Percentiles rank a stretch among this genome's conserved stretches.
phyloP scores from a whole-genome alignment of 2,113 vertebrate species.

The Apaloderma vittatum region DNA sequence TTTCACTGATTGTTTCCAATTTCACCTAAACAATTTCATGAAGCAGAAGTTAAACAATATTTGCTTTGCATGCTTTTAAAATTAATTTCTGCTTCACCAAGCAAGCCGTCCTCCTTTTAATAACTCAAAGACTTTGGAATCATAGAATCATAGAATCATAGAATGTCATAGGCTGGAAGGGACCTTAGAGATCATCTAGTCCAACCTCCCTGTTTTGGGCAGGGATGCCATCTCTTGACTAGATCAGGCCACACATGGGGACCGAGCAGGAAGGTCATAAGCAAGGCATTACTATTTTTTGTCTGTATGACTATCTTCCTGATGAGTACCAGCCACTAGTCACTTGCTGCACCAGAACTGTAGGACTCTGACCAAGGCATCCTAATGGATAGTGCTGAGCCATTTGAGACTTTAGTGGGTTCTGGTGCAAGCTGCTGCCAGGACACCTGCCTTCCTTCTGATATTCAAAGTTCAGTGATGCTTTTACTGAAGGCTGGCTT shows the following conservation, averaged over 20 bases:
- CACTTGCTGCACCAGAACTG: not conserved
- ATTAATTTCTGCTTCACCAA: not conserved
- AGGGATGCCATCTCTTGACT: no score
- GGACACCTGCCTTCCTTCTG: not conserved
- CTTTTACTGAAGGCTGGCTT: not conserved
- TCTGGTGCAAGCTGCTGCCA: not conserved
- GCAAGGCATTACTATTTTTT: no score
- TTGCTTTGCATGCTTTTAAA: not conserved
- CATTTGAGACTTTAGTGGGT: not conserved
- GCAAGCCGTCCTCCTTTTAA: not conserved
- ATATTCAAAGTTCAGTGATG: not conserved
- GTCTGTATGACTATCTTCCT: not conserved
- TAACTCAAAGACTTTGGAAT: not conserved
- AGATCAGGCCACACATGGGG: no score
- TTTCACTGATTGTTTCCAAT: not conserved
- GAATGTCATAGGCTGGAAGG: no score
- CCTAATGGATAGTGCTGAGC: not conserved
- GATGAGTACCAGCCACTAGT: not conserved
- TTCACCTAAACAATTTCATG: not conserved
- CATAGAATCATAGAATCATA: no score
- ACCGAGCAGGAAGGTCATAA: no score
- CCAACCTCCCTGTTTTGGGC: no score
- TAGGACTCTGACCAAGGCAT: not conserved
- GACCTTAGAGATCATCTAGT: no score
- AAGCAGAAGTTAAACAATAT: not conserved